These are phyloP conservation scores for Poliocrania exsul DNA, from an alignment of 2,797 vertebrate species.

Conservation along the genomic window DNA sequence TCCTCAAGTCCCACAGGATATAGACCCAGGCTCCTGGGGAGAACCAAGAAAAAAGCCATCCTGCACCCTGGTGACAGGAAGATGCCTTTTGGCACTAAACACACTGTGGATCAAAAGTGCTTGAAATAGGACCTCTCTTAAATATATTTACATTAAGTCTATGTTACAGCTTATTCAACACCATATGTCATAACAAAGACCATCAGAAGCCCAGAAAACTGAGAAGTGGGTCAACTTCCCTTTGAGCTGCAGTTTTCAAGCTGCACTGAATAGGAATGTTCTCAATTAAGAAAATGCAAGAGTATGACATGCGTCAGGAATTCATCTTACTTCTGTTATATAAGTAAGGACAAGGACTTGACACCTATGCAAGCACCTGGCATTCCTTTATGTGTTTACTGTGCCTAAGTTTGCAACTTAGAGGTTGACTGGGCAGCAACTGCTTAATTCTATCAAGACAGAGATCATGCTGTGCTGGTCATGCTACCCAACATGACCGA, in stretches of 20 bases:
- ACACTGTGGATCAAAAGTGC: neutral
- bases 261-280: neutral
- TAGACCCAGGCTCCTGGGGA: neutral
- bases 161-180: neutral
- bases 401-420: neutral
- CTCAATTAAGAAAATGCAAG: neutral
- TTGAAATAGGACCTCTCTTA: neutral
- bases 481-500: accelerated
- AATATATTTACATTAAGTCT: neutral
- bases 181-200: neutral
- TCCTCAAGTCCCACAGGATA: constrained; percentile 54
- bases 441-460: neutral
- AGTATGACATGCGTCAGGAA: neutral
- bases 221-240: neutral
- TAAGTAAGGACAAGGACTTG: neutral
- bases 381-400: accelerated
- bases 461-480: neutral
- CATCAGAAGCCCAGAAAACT: neutral
- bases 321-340: neutral
- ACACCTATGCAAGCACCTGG: neutral
- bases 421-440: neutral
- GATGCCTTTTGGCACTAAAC: neutral
- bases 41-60: neutral
- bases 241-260: neutral
- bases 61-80: constrained; percentile 44